Evolutionary conservation across 1,140 invertebrate genomes (phyloP).

Genomic region (Drosophila trapezifrons): DNA sequence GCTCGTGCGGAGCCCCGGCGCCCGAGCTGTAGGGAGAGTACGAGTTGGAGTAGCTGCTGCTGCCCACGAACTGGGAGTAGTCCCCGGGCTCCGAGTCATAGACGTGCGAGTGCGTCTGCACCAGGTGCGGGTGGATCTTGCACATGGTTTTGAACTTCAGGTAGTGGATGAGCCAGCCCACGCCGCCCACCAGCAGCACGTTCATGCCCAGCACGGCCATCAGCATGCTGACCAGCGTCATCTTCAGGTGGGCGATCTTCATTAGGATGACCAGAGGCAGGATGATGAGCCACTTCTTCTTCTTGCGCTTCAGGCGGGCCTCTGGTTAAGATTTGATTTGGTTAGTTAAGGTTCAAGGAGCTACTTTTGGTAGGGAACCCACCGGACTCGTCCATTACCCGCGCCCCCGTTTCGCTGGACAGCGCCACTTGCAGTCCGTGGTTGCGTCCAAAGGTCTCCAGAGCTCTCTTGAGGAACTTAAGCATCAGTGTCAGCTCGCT

Average conservation of each 20-base stretch:
- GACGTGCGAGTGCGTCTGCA: constrained; percentile 80
- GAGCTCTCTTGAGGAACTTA: constrained; percentile 75
- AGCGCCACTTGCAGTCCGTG: constrained; percentile 72
- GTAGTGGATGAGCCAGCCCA: constrained; percentile 79
- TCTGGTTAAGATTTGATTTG: constrained; percentile 16
- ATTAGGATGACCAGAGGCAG: constrained; percentile 75
- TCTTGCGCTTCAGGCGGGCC: constrained; percentile 54
- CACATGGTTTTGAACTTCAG: constrained; percentile 79
- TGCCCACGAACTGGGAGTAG: constrained; percentile 78
- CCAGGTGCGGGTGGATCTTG: constrained; percentile 81
- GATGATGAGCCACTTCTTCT: constrained; percentile 78
- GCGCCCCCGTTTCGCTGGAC: constrained; percentile 60
- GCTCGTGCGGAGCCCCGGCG: constrained; percentile 52
- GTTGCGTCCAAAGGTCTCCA: constrained; percentile 75
- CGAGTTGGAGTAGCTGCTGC: constrained; percentile 71
- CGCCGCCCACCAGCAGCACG: constrained; percentile 72
- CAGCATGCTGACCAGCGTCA: constrained; percentile 73
- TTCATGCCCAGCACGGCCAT: constrained; percentile 72
- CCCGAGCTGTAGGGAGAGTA: constrained; percentile 62
- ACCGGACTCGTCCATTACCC: constrained; percentile 72
- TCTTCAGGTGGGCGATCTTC: constrained; percentile 81
- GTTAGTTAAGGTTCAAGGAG: background rate
- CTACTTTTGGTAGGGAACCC: background rate
- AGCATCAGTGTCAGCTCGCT: constrained; percentile 64
- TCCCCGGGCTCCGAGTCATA: constrained; percentile 80